Base-by-base conservation (phyloP, 2,113 vertebrate genomes). In the Maccullochella peelii region DNA sequence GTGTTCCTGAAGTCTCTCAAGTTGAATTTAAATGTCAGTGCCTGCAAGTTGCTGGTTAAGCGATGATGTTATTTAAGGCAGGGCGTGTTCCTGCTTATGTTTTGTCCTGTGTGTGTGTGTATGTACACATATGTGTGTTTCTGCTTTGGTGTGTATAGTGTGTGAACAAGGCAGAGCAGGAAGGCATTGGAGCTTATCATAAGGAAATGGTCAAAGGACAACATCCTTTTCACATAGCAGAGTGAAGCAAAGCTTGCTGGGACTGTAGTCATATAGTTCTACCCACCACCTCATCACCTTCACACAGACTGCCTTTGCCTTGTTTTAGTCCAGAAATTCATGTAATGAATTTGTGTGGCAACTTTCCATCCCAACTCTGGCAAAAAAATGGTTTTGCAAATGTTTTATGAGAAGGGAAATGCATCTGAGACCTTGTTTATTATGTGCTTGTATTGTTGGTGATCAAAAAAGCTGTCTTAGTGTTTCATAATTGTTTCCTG, bases 191-290 rank as follows among this genome's bases (percentile, higher is more conserved):
- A 38, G 50, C 91, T 95, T 95, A 96, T 96, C 95, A 18, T 84
- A 77, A 95, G 95, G 95, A 96, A 96, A 94, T 93, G 92, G 94
- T 90, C 89, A 94, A 89, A 89, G 88, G 76, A 94, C 93, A 91
- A 93, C 94, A 94, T 96, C 94, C 95, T 88, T 78, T 93, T 93
- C 92, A 91, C 86, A 38, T 77, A 85, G 79, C 61, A 36, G 33
- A 82, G 55, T 40, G 68, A 77, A 83, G 82, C 65, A 62, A 79
- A 83, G 86, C 73, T 80, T 49, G 21, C 74, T 79, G 77, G 80
- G 82, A 82, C 14, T 55, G 2, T 15, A 47, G 44, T 14, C 14
- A 33, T 47, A 16, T 0, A 14, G 58, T 44, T 55, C 74, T 42
- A 36, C 80, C 59, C 70, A 11, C 33, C 25, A 52, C 44, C 77